Evolutionary conservation across 2,797 vertebrate species (phyloP).

Genomic region (Peromyscus melanophrys): DNA sequence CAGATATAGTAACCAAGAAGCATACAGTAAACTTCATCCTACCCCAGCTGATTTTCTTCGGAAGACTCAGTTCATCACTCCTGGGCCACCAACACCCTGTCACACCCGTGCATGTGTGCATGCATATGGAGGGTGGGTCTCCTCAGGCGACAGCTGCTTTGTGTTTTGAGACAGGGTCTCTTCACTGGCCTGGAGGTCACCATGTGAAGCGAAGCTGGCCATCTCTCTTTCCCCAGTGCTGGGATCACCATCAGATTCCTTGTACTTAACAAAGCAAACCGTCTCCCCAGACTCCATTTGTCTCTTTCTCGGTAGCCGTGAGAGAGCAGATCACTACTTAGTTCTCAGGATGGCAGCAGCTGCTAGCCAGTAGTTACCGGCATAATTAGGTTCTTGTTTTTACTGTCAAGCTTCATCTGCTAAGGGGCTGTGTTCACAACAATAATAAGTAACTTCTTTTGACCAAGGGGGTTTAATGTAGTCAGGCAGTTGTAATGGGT

Average conservation of each 20-base stretch:
- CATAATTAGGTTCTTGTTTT: not conserved
- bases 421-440: not conserved
- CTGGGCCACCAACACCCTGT: not conserved
- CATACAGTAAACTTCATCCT: not conserved
- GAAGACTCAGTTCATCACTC: rapidly evolving
- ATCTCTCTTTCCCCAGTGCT: not conserved
- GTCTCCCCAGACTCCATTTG: not conserved
- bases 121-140: not conserved
- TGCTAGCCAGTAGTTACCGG: not conserved
- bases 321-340: not conserved
- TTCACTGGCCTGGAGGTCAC: not conserved
- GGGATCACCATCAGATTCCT: not conserved
- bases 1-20: not conserved
- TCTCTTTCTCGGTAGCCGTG: not conserved
- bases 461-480: not conserved
- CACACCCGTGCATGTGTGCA: no score
- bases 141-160: not conserved
- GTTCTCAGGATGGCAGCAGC: not conserved
- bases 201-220: not conserved
- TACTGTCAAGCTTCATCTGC: conserved; percentile 30
- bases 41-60: not conserved
- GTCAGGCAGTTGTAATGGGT: not conserved
- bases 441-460: conserved; percentile 48
- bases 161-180: not conserved
- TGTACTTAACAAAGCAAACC: not conserved